Evolutionary conservation across 2,888 invertebrate genomes (phyloP), one percentile per base, ranked within the genome.

Genomic region (Cremastobaeus sp.): DNA sequence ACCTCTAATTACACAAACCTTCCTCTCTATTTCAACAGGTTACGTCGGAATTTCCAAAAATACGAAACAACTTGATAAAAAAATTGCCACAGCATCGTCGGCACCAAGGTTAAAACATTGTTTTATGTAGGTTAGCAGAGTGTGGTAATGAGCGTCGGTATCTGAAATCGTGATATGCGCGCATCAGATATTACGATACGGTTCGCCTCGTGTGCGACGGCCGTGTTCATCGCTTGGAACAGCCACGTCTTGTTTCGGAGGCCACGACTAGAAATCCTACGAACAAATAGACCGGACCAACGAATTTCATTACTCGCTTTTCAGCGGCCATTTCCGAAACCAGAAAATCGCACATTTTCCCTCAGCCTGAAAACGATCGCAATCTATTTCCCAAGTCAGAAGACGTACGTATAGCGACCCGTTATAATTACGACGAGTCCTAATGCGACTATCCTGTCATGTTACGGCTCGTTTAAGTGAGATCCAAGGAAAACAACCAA

Each of bases 141-240:
- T 78, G 70, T 75, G 66, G 73, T 73, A 65, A 71, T 71, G 71
- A 71, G 64, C 52, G 64, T 70, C 34, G 57, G 73, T 72, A 68
- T 70, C 72, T 72, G 48, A 70, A 74, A 74, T 69, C 72, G 68
- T 64, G 71, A 76, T 77, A 76, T 66, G 75, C 60, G 57, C 57
- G 76, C 71, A 74, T 76, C 76, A 81, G 79, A 82, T 80, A 77
- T 47, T 54, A 52, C 79, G 82, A 79, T 81, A 76, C 72, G 80
- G 78, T 78, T 77, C 77, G 77, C 80, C 80, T 83, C 82, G 79
- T 81, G 73, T 81, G 82, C 83, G 84, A 84, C 83, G 83, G 82
- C 79, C 78, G 78, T 77, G 79, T 71, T 78, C 83, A 82, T 68
- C 77, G 77, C 39, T 81, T 77, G 84, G 84, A 83, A 84, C 84